Evolutionary conservation across 2,888 invertebrate species (phyloP), one percentile per base, ranked within the genome.

Genomic region (Acleris sparsana): DNA sequence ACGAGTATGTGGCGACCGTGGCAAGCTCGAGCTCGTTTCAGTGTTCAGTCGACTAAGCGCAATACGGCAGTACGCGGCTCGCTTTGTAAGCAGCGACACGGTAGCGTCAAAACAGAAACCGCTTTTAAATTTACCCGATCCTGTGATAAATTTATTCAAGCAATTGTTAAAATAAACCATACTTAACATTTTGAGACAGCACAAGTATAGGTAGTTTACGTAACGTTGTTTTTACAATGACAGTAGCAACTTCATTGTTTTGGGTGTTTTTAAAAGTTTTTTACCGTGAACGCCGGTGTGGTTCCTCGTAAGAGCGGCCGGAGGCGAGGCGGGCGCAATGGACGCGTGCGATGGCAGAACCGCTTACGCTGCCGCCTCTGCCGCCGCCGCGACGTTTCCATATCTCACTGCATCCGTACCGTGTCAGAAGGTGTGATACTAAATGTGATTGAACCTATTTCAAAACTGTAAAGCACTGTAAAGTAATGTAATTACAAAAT

Each of bases 321-420:
- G 72, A 71, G 71, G 70, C 67, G 75, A 76, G 72, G 74, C 76
- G 73, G 77, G 77, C 87, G 85, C 83, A 77, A 91, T 91, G 92
- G 88, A 82, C 78, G 87, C 85, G 84, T 81, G 87, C 83, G 79
- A 92, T 91, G 92, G 90, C 91, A 83, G 81, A 86, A 73, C 80
- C 84, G 75, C 77, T 92, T 69, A 87, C 84, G 75, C 86, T 92
- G 77, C 92, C 92, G 73, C 89, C 89, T 72, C 79, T 92, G 78
- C 92, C 91, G 68, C 75, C 74, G 68, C 87, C 87, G 57, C 83
- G 88, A 78, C 82, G 85, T 72, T 86, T 85, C 69, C 85, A 86
- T 55, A 71, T 91, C 20, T 80, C 79, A 67, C 80, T 88, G 68
- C 90, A 92, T 77, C 92, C 92, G 33, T 92, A 88, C 80, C 83